Evolutionary conservation across 2,113 vertebrate species (phyloP).

Genomic region (Romanogobio albipinnatus): DNA sequence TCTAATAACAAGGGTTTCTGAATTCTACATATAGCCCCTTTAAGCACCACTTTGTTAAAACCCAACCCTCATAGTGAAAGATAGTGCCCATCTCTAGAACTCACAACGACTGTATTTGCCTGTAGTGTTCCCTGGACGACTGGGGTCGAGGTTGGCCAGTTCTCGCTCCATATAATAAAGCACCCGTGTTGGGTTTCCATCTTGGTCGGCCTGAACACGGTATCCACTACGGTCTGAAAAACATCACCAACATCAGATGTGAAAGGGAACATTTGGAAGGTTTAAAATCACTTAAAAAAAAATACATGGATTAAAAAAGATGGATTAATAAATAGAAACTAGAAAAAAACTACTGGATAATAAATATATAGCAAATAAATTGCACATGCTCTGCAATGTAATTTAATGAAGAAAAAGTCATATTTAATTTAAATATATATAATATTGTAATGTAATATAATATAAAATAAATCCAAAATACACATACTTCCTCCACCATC

Average conservation of each 20-base stretch:
- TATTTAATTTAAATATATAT: background rate
- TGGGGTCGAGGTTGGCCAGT: slow-evolving; percentile 86
- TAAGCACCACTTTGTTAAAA: background rate
- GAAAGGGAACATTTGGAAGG: background rate
- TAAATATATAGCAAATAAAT: too few species aligned
- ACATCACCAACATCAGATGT: background rate
- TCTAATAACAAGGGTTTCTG: too few species aligned
- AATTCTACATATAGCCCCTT: background rate
- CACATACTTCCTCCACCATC: slow-evolving; percentile 68
- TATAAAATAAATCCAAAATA: too few species aligned
- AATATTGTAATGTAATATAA: background rate
- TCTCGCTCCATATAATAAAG: slow-evolving; percentile 92
- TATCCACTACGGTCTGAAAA: slow-evolving; percentile 85
- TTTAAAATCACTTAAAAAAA: background rate
- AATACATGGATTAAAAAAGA: background rate
- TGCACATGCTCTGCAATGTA: too few species aligned
- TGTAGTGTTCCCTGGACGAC: slow-evolving; percentile 71
- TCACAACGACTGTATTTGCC: slow-evolving; percentile 79
- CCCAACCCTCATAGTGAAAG: background rate
- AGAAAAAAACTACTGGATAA: too few species aligned
- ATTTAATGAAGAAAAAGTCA: too few species aligned
- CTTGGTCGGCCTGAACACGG: slow-evolving; percentile 87
- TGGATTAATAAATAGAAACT: background rate
- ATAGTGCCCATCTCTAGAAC: slow-evolving; percentile 53
- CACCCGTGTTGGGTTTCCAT: slow-evolving; percentile 87